Percentiles rank a stretch among this genome's conserved stretches.
phyloP scores from a whole-genome alignment of 2,797 vertebrate species.

The Diplodus sargus region DNA sequence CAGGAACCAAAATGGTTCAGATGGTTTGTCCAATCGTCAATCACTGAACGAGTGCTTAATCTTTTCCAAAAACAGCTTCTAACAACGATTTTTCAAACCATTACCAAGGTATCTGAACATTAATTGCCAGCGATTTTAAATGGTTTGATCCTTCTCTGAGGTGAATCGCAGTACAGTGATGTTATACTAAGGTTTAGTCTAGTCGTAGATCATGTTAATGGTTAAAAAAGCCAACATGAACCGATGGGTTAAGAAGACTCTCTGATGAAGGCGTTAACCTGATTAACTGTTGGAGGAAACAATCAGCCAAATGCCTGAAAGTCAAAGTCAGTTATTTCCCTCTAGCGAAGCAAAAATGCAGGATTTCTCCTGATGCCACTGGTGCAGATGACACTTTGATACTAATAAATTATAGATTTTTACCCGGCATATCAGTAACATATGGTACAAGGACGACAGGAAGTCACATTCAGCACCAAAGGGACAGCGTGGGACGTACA shows the following conservation, averaged over 20 bases:
- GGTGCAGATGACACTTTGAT: background rate
- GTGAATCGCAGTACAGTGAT: too few relatives aligned
- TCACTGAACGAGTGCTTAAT: too few relatives aligned
- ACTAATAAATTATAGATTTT: slow-evolving; percentile 7
- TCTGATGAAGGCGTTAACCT: background rate
- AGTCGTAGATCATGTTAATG: background rate
- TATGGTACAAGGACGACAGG: slow-evolving; percentile 68
- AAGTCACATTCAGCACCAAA: slow-evolving; percentile 45
- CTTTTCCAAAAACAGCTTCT: too few relatives aligned
- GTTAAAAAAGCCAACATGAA: too few relatives aligned
- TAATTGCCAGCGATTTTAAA: too few relatives aligned
- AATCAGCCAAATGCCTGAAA: background rate
- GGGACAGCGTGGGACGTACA: slow-evolving; percentile 37
- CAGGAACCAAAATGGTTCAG: too few relatives aligned
- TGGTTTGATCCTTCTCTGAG: background rate
- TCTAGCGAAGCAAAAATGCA: background rate
- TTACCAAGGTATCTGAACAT: too few relatives aligned
- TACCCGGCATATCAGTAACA: slow-evolving; percentile 40
- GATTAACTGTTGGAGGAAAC: background rate
- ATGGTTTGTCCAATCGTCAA: too few relatives aligned
- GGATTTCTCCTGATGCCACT: background rate
- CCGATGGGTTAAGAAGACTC: background rate
- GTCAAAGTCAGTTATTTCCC: background rate
- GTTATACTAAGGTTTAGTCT: background rate
- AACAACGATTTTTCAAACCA: too few relatives aligned